Evolutionary conservation across 2,797 vertebrate species (phyloP).

Genomic region (Sternotherus odoratus): DNA sequence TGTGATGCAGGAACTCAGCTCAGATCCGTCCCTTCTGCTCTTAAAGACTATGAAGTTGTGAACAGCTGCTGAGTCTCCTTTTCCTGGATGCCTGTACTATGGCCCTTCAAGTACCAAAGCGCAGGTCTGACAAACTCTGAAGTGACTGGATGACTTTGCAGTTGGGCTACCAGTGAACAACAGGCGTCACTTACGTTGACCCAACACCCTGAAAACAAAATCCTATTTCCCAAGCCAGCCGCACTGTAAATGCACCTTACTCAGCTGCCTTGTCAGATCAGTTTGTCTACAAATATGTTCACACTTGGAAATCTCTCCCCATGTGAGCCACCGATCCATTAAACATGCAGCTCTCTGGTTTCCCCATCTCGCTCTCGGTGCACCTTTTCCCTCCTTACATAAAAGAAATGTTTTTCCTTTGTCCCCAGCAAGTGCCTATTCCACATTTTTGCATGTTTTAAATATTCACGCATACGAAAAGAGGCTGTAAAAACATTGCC

Average conservation of each 20-base stretch:
- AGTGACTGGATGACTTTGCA: not conserved
- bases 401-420: conserved; percentile 70
- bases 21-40: not conserved
- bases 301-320: conserved; percentile 77
- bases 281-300: conserved; percentile 82
- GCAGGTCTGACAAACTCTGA: not conserved
- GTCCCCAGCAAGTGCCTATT: conserved; percentile 78
- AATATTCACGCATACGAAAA: conserved; percentile 88
- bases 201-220: conserved; percentile 42
- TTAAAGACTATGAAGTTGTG: fast-evolving
- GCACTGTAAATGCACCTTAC: conserved; percentile 64
- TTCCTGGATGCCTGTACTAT: fast-evolving
- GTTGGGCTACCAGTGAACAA: conserved; percentile 24
- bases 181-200: conserved; percentile 53
- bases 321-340: conserved; percentile 79
- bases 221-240: conserved; percentile 57
- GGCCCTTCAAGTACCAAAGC: not conserved
- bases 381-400: conserved; percentile 15
- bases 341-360: conserved; percentile 79
- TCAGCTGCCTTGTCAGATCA: conserved; percentile 83
- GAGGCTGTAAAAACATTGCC: conserved; percentile 86
- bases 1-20: fast-evolving
- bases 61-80: fast-evolving
- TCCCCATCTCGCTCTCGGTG: conserved; percentile 46
- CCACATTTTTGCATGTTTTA: conserved; percentile 85